Base-by-base conservation (phyloP, 53 echinoderm and acorn worm species). In the Paracentrotus lividus region DNA sequence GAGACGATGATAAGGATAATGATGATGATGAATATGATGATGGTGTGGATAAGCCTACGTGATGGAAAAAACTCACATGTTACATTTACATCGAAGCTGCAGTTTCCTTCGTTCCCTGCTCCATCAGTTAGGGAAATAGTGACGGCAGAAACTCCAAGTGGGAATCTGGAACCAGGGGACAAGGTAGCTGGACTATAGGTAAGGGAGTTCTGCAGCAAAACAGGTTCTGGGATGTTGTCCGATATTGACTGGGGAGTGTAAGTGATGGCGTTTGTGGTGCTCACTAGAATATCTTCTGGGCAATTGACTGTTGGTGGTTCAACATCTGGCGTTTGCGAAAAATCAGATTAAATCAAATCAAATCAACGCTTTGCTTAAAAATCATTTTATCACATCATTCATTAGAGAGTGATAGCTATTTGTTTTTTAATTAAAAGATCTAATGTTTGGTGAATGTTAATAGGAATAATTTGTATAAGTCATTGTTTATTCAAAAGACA, bases 81-180 rank as follows among this genome's bases (percentile, higher is more conserved):
- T 36, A 92, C 81, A 42, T 23, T 53, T 10, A 81, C 81, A 20
- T 57, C 49, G 51, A 92, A 92, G 43, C 55, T 78, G 58, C 92
- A 92, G 12, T 38, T 56, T 10, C 78, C 92, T 13, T 13, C 23
- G 59, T 92, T 92, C 29, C 92, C 92, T 1, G 60, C 77, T 15
- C 10, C 57, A 27, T 92, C 92, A 21, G 38, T 55, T 2, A 92
- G 16, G 6, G 84, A 77, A 31, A 92, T 77, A 7, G 78, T 92
- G 21, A 92, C 43, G 43, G 56, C 29, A 34, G 92, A 92, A 34
- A 4, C 14, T 43, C 78, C 92, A 1, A 42, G 20, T 43, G 78
- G 92, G 84, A 92, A 92, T 24, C 81, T 81, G 78, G 92, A 52
- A 34, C 92, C 92, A 29, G 92, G 81, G 2, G 42, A 40, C 7